Conservation (phyloP, 2,888 invertebrate species). For the Achlya flavicornis region DNA sequence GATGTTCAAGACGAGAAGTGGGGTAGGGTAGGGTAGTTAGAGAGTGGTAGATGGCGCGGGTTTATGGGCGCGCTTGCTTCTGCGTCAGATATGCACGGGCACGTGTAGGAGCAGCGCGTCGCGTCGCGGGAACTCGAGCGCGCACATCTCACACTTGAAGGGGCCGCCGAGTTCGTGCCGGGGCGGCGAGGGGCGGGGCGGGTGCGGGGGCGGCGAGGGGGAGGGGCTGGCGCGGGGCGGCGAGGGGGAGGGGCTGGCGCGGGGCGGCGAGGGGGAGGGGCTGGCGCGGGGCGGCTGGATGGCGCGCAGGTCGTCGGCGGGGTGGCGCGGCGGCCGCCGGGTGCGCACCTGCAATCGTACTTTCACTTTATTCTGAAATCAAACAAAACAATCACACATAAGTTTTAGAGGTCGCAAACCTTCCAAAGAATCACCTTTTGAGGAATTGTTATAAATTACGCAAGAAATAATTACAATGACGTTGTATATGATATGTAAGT, state of each 20-base stretch:
- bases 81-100: constrained; percentile 90
- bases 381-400: background rate
- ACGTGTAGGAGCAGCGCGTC: constrained; percentile 90
- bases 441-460: too few species aligned
- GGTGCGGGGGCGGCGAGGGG: too few species aligned
- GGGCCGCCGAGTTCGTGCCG: constrained; percentile 79
- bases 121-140: constrained; percentile 88
- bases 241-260: too few species aligned
- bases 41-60: constrained; percentile 2
- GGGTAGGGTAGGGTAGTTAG: background rate
- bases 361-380: constrained; percentile 1
- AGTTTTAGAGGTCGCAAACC: too few species aligned
- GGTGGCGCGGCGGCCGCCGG: constrained; percentile 67
- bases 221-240: too few species aligned
- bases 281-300: constrained; percentile 45
- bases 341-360: constrained; percentile 42
- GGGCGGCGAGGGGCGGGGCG: too few species aligned
- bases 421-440: too few species aligned
- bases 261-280: too few species aligned
- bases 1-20: too few species aligned
- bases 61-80: constrained; percentile 19
- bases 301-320: constrained; percentile 71
- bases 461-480: too few species aligned
- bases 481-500: too few species aligned
- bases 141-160: constrained; percentile 93